Evolutionary conservation across 2,113 vertebrate genomes (phyloP).

Genomic region (Equus przewalskii): DNA sequence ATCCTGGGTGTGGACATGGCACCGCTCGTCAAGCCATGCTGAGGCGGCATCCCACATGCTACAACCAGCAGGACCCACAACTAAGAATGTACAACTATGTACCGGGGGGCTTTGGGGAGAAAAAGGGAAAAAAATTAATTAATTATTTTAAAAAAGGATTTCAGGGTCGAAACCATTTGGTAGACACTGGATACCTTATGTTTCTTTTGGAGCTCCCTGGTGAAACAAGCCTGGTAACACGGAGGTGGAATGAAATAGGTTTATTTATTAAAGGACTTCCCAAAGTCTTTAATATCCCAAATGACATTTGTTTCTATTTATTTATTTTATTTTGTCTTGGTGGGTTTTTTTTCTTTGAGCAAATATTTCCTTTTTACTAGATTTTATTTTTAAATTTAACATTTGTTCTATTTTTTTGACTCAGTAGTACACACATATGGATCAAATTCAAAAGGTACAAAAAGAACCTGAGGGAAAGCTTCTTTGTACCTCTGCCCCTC

Average conservation of each 20-base stretch:
- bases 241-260: background rate
- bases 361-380: conserved; percentile 30
- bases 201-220: conserved; percentile 22
- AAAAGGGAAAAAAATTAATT: no score
- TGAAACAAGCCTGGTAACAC: background rate
- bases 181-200: background rate
- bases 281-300: background rate
- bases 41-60: no score
- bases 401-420: background rate
- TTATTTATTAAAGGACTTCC: conserved; percentile 45
- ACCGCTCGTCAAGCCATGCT: no score
- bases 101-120: no score
- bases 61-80: no score
- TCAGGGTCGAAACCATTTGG: background rate
- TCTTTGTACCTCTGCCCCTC: background rate
- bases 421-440: background rate
- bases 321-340: background rate
- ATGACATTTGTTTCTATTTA: background rate
- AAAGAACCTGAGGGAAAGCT: background rate
- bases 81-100: no score
- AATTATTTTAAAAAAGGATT: background rate
- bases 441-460: conserved; percentile 50
- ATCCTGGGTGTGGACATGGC: no score
- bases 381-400: conserved; percentile 55
- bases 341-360: background rate